Base-by-base conservation (phyloP, 2,888 invertebrate genomes). In the Dexiosoma caninum region DNA sequence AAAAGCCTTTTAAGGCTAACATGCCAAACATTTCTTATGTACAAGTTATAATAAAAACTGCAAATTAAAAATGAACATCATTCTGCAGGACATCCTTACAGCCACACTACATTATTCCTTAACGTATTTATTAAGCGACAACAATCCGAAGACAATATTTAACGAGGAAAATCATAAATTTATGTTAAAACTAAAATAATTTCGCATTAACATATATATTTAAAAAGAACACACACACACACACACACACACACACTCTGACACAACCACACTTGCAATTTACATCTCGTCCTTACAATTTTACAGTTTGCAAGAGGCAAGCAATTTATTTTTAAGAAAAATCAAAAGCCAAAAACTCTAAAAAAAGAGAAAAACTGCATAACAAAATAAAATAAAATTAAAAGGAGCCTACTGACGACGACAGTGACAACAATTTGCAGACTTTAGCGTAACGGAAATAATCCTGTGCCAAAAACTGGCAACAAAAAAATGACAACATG, bases 121-220 rank as follows among this genome's bases (percentile, higher is more conserved):
- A n/a, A n/a, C n/a, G n/a, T n/a, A 35, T n/a, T 44, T 32, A 51
- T 42, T 53, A 35, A 46, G 23, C 35, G 64, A 19, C 23, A 64
- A 21, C 23, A 46, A 44, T 4, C 23, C 9, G 7, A 32, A 19
- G 19, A 57, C 10, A 72, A 72, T 64, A 76, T 76, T 76, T 64
- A 81, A 69, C 62, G 62, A 35, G 60, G 49, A 76, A 81, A 62
- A 51, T 46, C 76, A 80, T 76, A 76, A 80, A 80, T 72, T 67
- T 72, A 62, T 62, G 71, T 72, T 62, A 44, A 81, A 81, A 72
- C 67, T 76, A 64, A 78, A 75, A 69, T 6, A 72, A 72, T 67
- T 81, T 77, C 51, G n/a, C 77, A 81, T 81, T 81, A 77, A 72
- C 81, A 81, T 77, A 81, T 77, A 77, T 77, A 81, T 81, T 77